Evolutionary conservation across 2,113 vertebrate genomes (phyloP).

Genomic region (Pollachius pollachius): DNA sequence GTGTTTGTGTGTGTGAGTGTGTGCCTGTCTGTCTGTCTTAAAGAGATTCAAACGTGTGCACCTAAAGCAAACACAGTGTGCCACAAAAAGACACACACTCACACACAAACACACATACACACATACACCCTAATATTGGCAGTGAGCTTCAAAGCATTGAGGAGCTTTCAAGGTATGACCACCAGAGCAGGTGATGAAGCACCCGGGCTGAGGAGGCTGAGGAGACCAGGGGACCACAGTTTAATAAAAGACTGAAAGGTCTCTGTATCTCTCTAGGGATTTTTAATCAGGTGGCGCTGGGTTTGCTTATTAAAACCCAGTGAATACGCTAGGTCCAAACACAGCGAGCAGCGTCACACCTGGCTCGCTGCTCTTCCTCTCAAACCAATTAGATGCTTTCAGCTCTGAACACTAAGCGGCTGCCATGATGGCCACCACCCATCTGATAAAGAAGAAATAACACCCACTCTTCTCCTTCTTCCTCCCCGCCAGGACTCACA

Average conservation of each 20-base stretch:
- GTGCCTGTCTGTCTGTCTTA: background rate
- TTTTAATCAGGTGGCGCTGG: too few species aligned
- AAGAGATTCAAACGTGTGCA: background rate
- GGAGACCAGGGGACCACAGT: too few species aligned
- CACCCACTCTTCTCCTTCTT: conserved; percentile 38
- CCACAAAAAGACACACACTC: background rate
- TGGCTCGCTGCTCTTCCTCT: background rate
- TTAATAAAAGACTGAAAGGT: too few species aligned
- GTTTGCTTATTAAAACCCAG: too few species aligned
- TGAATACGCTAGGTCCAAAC: too few species aligned
- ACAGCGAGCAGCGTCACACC: too few species aligned
- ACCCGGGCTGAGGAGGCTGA: too few species aligned
- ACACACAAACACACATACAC: background rate
- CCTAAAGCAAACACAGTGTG: background rate
- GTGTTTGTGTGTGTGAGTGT: conserved; percentile 1
- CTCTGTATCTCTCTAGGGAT: too few species aligned
- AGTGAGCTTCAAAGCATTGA: conserved; percentile 4
- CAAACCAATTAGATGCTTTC: conserved; percentile 33
- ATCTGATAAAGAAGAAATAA: conserved; percentile 52
- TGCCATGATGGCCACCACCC: conserved; percentile 38
- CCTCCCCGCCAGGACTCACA: conserved; percentile 26
- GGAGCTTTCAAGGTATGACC: too few species aligned
- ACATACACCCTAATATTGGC: background rate
- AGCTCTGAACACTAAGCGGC: conserved; percentile 8
- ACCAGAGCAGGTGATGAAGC: too few species aligned